These are phyloP conservation scores for Megaptera novaeangliae DNA, from an alignment of 2,113 vertebrate genomes.

Conservation along the genomic window DNA sequence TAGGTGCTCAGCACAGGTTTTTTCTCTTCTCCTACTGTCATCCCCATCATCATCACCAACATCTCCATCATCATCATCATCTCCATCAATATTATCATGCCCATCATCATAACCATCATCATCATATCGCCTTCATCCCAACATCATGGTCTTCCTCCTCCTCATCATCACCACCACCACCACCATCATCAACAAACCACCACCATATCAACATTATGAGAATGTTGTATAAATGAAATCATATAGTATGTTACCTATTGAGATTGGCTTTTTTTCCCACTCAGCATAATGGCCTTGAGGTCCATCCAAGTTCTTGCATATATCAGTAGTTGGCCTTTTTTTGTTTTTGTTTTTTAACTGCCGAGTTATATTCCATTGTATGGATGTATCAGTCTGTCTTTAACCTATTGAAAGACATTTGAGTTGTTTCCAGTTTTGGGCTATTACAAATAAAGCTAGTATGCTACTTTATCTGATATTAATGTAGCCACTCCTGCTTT, in stretches of 20 bases:
- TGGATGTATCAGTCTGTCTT: not conserved
- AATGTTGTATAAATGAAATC: not conserved
- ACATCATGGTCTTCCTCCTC: too few species aligned
- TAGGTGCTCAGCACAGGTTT: not conserved
- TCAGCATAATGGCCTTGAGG: not conserved
- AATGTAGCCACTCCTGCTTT: not conserved
- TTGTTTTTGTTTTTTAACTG: not conserved
- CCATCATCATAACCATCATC: too few species aligned
- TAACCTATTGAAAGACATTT: not conserved
- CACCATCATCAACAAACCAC: not conserved
- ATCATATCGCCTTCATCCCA: not conserved
- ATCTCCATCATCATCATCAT: not conserved
- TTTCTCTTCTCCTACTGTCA: not conserved
- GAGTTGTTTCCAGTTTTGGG: not conserved
- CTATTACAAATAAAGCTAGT: not conserved
- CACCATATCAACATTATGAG: not conserved
- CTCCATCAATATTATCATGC: not conserved
- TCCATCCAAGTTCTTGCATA: too few species aligned
- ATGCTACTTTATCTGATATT: not conserved
- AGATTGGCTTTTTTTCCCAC: not conserved
- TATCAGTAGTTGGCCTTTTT: not conserved
- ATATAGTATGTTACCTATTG: not conserved
- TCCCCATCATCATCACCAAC: rapidly evolving
- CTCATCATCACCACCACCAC: not conserved
- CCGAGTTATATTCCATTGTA: not conserved